Evolutionary conservation across 2,888 invertebrate species (phyloP).

Genomic region (Andrena praecox): DNA sequence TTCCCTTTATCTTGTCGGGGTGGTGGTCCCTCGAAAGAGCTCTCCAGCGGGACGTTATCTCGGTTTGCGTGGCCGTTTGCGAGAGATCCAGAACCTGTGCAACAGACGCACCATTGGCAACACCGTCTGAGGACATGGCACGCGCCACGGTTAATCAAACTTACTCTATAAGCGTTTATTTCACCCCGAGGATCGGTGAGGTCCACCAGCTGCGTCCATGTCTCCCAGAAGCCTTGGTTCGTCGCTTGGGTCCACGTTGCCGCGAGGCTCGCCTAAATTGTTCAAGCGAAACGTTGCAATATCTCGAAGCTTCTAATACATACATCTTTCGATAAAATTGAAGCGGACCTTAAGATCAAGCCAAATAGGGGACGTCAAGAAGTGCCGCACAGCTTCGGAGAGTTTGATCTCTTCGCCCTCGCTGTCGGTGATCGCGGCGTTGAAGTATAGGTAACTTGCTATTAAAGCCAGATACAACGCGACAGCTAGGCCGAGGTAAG

Average conservation of each 20-base stretch:
- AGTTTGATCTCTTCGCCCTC: constrained; percentile 95
- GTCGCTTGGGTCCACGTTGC: constrained; percentile 92
- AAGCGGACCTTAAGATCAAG: constrained; percentile 85
- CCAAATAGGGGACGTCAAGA: constrained; percentile 93
- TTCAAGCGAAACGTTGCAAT: background rate
- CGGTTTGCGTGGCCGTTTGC: constrained; percentile 93
- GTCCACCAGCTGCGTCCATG: constrained; percentile 94
- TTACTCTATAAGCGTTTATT: constrained; percentile 93
- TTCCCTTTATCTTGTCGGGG: constrained; percentile 95
- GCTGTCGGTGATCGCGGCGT: constrained; percentile 93
- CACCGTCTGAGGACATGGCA: background rate
- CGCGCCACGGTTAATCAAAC: no score
- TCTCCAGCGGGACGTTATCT: constrained; percentile 94
- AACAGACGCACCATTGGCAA: background rate
- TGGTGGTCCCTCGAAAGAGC: constrained; percentile 94
- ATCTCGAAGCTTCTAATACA: background rate
- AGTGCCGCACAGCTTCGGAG: constrained; percentile 94
- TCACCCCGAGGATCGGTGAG: constrained; percentile 96
- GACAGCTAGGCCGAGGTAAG: constrained; percentile 88
- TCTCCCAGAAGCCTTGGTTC: constrained; percentile 92
- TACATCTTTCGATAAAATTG: no score
- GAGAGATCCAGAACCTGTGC: constrained; percentile 90
- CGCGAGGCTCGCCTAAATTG: constrained; percentile 85
- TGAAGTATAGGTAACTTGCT: constrained; percentile 94
- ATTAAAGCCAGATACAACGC: constrained; percentile 90